Evolutionary conservation across 2,888 invertebrate species (phyloP), one percentile per base, ranked within the genome.

Genomic region (Drosophila cracens): DNA sequence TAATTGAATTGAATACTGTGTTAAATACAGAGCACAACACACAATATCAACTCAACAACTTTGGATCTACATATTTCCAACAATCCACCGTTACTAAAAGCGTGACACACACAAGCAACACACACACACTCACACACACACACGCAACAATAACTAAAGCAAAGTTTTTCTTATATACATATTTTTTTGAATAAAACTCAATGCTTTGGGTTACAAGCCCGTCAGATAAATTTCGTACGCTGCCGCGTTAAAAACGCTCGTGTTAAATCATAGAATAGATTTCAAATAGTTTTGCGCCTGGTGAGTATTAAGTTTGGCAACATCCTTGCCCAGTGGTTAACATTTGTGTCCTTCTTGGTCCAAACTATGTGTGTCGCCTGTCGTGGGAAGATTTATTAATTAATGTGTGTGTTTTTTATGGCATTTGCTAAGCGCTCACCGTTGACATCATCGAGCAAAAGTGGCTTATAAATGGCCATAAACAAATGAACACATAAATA

Each of bases 201-300:
- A 75, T 68, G 81, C 73, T 40, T 69, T 69, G 68, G 68, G 33
- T 76, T 78, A 81, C 81, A 80, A 54, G 66, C 65, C 70, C 64
- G 82, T 81, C 89, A 84, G 84, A 89, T 89, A 82, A 79, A 82
- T 58, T 79, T 76, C 60, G 76, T 53, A 34, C 82, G 76, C 72
- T 51, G 82, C 36, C 58, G 87, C 53, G 83, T 52, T 63, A 61
- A 57, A 68, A 53, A 25, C 25, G 73, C 43, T 56, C 56, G 54
- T 56, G 62, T 71, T 27, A 49, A 25, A 46, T 57, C 16, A 60
- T 21, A n/a, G 38, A 36, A 51, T 11, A 21, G 53, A 40, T 25
- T 52, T 61, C 1, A 53, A 29, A 25, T 6, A 33, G 27, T 29
- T n/a, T n/a, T 16, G 34, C 13, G 4, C 21, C 13, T 25, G 27